Evolutionary conservation across 2,888 invertebrate species (phyloP).

Genomic region (Melinopterus prodromus): DNA sequence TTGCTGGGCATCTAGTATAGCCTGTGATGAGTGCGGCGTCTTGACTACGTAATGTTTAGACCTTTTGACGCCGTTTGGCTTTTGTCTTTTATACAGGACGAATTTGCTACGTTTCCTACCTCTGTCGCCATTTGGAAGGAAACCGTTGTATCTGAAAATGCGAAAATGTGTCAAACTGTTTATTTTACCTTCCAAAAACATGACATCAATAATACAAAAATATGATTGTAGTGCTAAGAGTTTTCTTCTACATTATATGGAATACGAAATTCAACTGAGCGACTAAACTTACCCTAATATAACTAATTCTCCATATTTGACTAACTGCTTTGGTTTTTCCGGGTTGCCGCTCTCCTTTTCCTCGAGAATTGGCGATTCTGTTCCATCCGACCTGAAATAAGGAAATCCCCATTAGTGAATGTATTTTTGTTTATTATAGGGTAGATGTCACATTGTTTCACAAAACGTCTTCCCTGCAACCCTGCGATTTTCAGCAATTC

Average conservation of each 20-base stretch:
- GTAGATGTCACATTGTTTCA: too few relatives aligned
- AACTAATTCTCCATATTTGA: conserved; percentile 93
- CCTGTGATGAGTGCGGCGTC: conserved; percentile 94
- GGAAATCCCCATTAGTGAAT: background rate
- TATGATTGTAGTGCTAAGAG: background rate
- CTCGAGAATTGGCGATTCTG: conserved; percentile 80
- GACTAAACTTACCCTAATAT: conserved; percentile 87
- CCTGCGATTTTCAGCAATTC: too few relatives aligned
- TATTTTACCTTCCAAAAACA: too few relatives aligned
- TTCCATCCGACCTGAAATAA: conserved; percentile 68
- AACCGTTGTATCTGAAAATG: conserved; percentile 86
- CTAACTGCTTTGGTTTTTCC: conserved; percentile 79
- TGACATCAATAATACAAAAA: background rate
- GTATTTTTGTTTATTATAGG: too few relatives aligned
- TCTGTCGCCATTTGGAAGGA: conserved; percentile 88
- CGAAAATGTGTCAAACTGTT: conserved; percentile 45
- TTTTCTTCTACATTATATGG: too few relatives aligned
- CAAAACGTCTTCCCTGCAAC: too few relatives aligned
- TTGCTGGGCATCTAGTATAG: conserved; percentile 91
- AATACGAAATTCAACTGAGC: too few relatives aligned
- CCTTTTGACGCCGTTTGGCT: conserved; percentile 92
- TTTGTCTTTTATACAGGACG: conserved; percentile 83
- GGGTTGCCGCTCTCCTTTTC: conserved; percentile 77
- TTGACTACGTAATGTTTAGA: conserved; percentile 96
- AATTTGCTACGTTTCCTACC: conserved; percentile 95